Conservation (phyloP, 1,140 invertebrate genomes). For the Laupala kohalensis region DNA sequence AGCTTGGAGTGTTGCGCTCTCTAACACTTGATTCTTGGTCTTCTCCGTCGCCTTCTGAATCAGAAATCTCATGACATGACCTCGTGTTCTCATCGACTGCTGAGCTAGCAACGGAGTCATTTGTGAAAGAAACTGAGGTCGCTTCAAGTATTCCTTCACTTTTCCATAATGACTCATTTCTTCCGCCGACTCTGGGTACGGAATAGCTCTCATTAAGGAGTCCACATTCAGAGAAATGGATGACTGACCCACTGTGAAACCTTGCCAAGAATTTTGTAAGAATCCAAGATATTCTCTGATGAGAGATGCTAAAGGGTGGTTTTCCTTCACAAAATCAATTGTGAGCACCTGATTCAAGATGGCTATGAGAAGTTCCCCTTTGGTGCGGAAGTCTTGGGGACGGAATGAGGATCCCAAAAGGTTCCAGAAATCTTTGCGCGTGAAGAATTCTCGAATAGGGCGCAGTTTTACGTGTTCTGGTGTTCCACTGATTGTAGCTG, state of each 20-base stretch:
- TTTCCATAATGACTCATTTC: neutral
- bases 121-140: neutral
- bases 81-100: neutral
- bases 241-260: neutral
- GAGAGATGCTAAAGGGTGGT: neutral
- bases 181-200: neutral
- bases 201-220: neutral
- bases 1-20: neutral
- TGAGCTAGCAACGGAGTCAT: neutral
- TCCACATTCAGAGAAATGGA: neutral
- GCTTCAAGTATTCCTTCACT: neutral
- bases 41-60: neutral
- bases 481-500: neutral
- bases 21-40: neutral
- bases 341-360: neutral
- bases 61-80: neutral
- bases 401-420: neutral
- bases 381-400: neutral
- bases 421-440: neutral
- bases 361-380: neutral
- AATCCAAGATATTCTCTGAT: neutral
- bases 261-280: neutral
- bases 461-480: neutral
- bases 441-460: neutral
- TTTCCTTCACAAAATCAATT: neutral